Percentiles rank a stretch among this genome's conserved stretches.
phyloP scores from a whole-genome alignment of 2,113 vertebrate species.

The Neofelis nebulosa region DNA sequence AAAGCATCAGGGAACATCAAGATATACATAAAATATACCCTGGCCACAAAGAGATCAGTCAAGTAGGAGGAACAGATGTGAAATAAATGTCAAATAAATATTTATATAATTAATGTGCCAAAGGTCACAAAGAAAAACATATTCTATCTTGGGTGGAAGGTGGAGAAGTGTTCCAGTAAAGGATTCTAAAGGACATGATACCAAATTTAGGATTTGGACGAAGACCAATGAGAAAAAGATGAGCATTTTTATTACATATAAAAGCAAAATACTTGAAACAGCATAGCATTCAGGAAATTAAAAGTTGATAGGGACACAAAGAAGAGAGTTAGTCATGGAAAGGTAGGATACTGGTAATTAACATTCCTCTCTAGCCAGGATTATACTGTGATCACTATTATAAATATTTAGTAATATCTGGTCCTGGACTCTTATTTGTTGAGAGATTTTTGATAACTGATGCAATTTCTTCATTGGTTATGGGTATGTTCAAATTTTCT shows the following conservation, averaged over 20 bases:
- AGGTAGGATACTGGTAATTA: neutral
- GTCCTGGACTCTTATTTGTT: no score
- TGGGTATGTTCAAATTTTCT: no score
- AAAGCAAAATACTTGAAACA: neutral
- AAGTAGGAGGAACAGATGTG: neutral
- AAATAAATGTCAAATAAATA: neutral
- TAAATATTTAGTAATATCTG: neutral
- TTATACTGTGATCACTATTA: neutral
- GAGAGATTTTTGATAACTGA: no score
- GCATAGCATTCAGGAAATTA: neutral
- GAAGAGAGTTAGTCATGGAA: neutral
- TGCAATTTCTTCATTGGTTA: no score
- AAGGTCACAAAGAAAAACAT: neutral
- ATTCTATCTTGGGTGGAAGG: neutral
- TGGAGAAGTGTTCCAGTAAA: neutral
- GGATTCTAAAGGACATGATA: neutral
- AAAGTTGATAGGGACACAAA: neutral
- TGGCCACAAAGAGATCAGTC: neutral
- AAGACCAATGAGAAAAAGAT: neutral
- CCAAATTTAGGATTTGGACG: neutral
- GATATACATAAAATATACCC: neutral
- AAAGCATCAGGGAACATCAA: neutral
- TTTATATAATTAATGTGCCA: neutral
- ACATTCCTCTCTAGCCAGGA: neutral
- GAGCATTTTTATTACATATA: neutral